Evolutionary conservation across 2,113 vertebrate genomes (phyloP), one percentile per base, ranked within the genome.

Genomic region (Arothron firmamentum): DNA sequence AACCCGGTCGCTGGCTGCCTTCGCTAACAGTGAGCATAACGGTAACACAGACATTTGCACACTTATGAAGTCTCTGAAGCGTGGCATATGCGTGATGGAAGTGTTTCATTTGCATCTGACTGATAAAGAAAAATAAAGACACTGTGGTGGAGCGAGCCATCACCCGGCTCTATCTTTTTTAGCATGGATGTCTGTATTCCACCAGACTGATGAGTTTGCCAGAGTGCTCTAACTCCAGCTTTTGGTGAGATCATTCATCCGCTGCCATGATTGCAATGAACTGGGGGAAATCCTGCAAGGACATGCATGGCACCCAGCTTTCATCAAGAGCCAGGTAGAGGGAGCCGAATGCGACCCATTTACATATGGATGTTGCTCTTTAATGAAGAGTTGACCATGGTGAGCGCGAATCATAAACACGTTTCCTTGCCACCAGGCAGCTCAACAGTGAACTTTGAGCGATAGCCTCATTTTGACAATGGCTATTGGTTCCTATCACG

Each of bases 91-190:
- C 20, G 47, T 83, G 87, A 90, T 80, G 68, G 75, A 80, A 80
- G 72, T 54, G 28, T 80, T 85, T 83, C 76, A 82, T 88, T 83
- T 79, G 74, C 69, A 73, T 81, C 45, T 56, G 71, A 72, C 52
- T 67, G 72, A 89, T 83, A 76, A 85, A 80, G 80, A 79, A 72
- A 82, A 77, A 78, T 70, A 56, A 71, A 59, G 50, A 71, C 57
- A 42, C 51, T 57, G 63, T 81, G 84, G 87, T 74, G 63, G 74
- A 80, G 70, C 61, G 74, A 9, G 19, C 59, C 3, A n/a, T 31
- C 60, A 49, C 53, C 46, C 5, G 18, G 74, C 77, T 28, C 6
- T 28, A n/a, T n/a, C 28, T 65, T 70, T 65, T 72, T 60, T 72
- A 59, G 59, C 72, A 68, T 77, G 64, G 63, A 82, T 78, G 77